Conservation (phyloP, 2,797 vertebrate species). For the Discoglossus pictus region DNA sequence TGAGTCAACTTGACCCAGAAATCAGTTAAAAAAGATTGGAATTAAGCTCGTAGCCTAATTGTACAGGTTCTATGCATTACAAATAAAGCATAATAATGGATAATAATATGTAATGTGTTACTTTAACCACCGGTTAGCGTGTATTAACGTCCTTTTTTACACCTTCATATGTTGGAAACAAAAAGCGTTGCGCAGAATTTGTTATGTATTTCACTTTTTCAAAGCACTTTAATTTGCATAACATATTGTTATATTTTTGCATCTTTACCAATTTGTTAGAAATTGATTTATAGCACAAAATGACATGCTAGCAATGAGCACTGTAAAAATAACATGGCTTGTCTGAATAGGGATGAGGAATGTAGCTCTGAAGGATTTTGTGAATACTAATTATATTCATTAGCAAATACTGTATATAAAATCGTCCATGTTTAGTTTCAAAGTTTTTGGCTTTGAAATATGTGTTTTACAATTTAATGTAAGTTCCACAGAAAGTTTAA, state of each 20-base stretch:
- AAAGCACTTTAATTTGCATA: conserved; percentile 17
- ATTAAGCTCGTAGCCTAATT: too few relatives aligned
- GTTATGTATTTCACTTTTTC: conserved; percentile 5
- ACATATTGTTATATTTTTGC: conserved; percentile 15
- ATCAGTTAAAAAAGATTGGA: too few relatives aligned
- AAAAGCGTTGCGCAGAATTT: not conserved
- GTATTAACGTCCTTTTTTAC: too few relatives aligned
- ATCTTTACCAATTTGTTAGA: conserved; percentile 14
- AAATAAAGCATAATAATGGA: too few relatives aligned
- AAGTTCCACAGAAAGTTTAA: too few relatives aligned
- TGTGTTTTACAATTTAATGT: too few relatives aligned
- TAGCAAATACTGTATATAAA: conserved; percentile 2
- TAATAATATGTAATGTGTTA: too few relatives aligned
- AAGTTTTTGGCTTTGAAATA: too few relatives aligned
- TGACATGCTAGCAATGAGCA: not conserved
- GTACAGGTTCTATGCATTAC: too few relatives aligned
- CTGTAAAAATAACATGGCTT: not conserved
- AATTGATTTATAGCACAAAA: conserved; percentile 20
- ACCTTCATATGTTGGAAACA: not conserved
- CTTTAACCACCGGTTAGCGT: too few relatives aligned
- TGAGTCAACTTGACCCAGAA: too few relatives aligned
- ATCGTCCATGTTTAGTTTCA: too few relatives aligned
- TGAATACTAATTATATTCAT: conserved; percentile 17
- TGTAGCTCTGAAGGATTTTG: not conserved
- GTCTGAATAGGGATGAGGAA: not conserved